Evolutionary conservation across 2,113 vertebrate genomes (phyloP), one percentile per base, ranked within the genome.

Genomic region (Cinclus mexicanus): DNA sequence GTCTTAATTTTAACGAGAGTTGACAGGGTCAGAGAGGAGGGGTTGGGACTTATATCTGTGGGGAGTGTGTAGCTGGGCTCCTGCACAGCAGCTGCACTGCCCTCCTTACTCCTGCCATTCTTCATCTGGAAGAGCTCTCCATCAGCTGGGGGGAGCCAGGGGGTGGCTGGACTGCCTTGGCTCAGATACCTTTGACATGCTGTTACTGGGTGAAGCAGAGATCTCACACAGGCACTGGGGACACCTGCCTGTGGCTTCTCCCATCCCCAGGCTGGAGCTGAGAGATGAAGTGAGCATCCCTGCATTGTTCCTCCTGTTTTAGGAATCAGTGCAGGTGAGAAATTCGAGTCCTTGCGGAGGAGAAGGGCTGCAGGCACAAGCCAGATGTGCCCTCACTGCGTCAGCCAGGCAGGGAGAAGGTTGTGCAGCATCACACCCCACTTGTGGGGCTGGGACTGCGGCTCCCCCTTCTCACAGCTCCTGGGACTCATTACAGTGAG

Each of bases 311-410:
- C 69, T 52, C 11, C n/a, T 46, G 56, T 7, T 81, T 55, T 37
- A 53, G 87, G 55, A 71, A 15, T 50, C 39, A 10, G 56, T 33
- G 69, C 56, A 50, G 64, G 69, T 67, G 64, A 57, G 78, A 70
- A 84, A 44, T 4, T 2, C 60, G 44, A 50, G 68, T 90, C 39
- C 50, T 64, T 69, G 67, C 2, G 7, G 59, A 81, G 70, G 65
- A 59, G 80, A 55, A 93, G 31, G 60, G 76, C 65, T 70, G 65
- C 61, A 83, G 84, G 50, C 10, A 6, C 2, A 2, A 70, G 26
- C 60, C 64, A 69, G 63, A 42, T 0, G 0, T 50, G 44, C 31
- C 44, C 49, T 70, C 2, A 0, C 5, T 18, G 41, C 0, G 0
- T 57, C 81, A 61, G 37, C 37, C 0, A 0, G 10, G 24, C 56